phyloP scores from a whole-genome alignment of 2,888 invertebrate species.

The Macaria liturata region DNA sequence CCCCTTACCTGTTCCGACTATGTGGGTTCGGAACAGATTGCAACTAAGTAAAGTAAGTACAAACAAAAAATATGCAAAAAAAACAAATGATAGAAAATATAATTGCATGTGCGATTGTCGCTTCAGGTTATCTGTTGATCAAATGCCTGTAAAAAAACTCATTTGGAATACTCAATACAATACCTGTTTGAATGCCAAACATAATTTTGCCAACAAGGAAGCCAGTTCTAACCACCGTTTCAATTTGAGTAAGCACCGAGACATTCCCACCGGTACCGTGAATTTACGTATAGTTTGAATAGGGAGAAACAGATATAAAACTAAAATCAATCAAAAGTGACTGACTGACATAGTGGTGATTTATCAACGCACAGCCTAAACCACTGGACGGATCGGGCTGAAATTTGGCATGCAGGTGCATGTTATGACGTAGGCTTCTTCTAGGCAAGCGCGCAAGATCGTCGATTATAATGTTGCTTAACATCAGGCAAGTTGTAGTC shows the following conservation, averaged over 20 bases:
- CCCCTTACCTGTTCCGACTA: not conserved
- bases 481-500: too few species aligned
- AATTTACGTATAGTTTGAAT: too few species aligned
- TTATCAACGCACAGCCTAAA: too few species aligned
- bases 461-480: too few species aligned
- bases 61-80: not conserved
- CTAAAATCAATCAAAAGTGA: too few species aligned
- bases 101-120: not conserved
- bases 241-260: constrained; percentile 21
- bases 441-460: too few species aligned
- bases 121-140: not conserved
- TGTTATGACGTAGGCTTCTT: too few species aligned
- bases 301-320: too few species aligned
- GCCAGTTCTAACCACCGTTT: constrained; percentile 7
- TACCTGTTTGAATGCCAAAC: not conserved
- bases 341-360: too few species aligned
- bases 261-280: constrained; percentile 3
- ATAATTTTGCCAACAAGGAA: not conserved
- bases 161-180: not conserved
- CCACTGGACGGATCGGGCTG: too few species aligned
- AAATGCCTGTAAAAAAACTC: not conserved
- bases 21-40: not conserved
- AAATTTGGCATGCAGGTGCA: too few species aligned
- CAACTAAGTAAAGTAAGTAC: not conserved
- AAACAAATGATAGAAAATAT: not conserved